Base-by-base conservation (phyloP, 2,888 invertebrate genomes). In the Tineola bisselliella region DNA sequence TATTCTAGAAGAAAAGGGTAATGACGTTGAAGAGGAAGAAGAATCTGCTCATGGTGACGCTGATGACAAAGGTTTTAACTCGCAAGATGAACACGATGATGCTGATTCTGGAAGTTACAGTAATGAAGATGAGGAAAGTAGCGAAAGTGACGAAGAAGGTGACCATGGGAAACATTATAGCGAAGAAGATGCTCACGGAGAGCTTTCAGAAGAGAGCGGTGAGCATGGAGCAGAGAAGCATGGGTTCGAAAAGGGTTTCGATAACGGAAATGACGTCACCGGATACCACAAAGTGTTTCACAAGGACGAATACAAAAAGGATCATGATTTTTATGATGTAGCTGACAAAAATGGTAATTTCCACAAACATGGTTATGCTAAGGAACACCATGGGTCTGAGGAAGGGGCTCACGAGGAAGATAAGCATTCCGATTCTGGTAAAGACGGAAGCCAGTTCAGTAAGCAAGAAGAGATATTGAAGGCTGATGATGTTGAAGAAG, bases 261-360 rank as follows among this genome's bases (percentile, higher is more conserved):
- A 25, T n/a, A 54, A 54, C 8, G 92, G 92, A 0, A 90, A 91
- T 63, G 91, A 91, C 60, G 88, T 91, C 18, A 90, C 89, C 8
- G 93, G 93, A 15, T 93, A 89, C 81, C 92, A 92, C 75, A 92
- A 91, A 68, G 90, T 92, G 0, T 92, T 91, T 76, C 89, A 90
- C 77, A 93, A 93, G 82, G 91, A 93, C 70, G 93, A 93, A 74
- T 93, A 89, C 84, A 92, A 93, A 75, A 93, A 93, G 70, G 91
- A 92, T 69, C 92, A 92, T 66, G 90, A 90, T 67, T 93, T 93
- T 79, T 93, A 93, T 72, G 93, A 93, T 69, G 91, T 91, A 59
- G 89, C 90, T 25, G 90, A 92, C 70, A 88, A 90, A 60, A 89
- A 88, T 59, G 92, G 92, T 0, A 88, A 91, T 70, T 90, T 89